Percentiles rank a stretch among this genome's conserved stretches.
These are phyloP conservation scores for Adrianichthys oophorus DNA, from an alignment of 2,797 vertebrate species.

Conservation along the genomic window DNA sequence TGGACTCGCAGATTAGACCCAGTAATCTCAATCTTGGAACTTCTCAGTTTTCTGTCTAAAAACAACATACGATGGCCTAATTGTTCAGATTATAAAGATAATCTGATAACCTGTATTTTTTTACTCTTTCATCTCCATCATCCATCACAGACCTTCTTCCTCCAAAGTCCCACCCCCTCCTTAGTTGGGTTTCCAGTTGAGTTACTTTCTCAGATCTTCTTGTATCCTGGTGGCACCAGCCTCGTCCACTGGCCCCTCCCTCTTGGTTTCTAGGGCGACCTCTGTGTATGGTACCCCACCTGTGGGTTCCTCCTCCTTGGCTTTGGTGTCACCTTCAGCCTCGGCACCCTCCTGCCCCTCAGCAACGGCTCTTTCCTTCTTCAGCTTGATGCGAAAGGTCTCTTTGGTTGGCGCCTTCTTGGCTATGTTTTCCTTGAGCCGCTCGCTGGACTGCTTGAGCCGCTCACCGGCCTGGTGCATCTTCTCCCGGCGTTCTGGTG, in stretches of 20 bases:
- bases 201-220: conserved; percentile 79
- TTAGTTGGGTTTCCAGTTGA: conserved; percentile 5
- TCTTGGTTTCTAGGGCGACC: conserved; percentile 82
- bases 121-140: conserved; percentile 15
- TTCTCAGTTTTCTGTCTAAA: conserved; percentile 4
- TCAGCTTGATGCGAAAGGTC: conserved; percentile 88
- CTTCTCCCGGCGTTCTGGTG: conserved; percentile 88
- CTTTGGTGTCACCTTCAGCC: conserved; percentile 38
- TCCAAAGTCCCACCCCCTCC: conserved; percentile 6
- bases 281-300: conserved; percentile 80
- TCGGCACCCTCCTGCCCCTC: conserved; percentile 85
- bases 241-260: conserved; percentile 78
- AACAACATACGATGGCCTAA: not conserved
- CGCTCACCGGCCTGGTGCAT: conserved; percentile 88
- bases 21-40: not conserved
- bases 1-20: not conserved
- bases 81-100: conserved; percentile 15
- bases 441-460: conserved; percentile 86
- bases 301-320: not conserved
- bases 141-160: conserved; percentile 44
- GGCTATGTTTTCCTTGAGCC: conserved; percentile 91
- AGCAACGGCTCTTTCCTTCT: conserved; percentile 81
- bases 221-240: conserved; percentile 65
- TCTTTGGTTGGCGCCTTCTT: conserved; percentile 89
- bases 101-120: not conserved